Conservation (phyloP, 2,113 vertebrate genomes). For the Neogale vison region DNA sequence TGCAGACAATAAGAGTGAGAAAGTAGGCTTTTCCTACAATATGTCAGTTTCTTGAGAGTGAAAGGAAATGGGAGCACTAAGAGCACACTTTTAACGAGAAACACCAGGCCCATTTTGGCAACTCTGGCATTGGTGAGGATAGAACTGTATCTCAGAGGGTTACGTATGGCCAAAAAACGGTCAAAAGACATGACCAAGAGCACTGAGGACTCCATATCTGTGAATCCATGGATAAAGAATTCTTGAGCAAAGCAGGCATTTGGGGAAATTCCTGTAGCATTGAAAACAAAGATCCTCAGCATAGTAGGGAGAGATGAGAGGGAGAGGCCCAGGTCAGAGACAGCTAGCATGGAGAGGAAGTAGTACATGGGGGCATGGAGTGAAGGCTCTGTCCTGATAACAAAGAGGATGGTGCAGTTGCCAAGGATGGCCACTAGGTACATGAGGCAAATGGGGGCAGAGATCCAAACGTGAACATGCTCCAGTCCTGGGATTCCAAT, state of each 20-base stretch:
- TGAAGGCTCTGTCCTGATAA: constrained; percentile 38
- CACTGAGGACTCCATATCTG: constrained; percentile 15
- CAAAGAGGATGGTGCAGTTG: constrained; percentile 45
- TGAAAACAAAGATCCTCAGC: constrained; percentile 45
- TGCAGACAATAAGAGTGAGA: constrained; percentile 45
- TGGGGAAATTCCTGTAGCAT: neutral
- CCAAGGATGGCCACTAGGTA: constrained; percentile 39
- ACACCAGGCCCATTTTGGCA: constrained; percentile 2
- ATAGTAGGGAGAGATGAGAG: constrained; percentile 4
- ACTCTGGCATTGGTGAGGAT: constrained; percentile 60
- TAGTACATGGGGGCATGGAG: constrained; percentile 29
- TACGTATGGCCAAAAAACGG: constrained; percentile 3
- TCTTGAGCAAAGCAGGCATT: constrained; percentile 21
- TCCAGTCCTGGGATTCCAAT: constrained; percentile 51
- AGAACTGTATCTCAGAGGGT: constrained; percentile 56
- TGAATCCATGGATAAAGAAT: constrained; percentile 36
- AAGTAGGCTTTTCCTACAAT: constrained; percentile 47
- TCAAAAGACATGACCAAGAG: constrained; percentile 61
- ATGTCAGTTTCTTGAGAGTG: constrained; percentile 34
- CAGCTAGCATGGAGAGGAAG: constrained; percentile 47
- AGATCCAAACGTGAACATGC: neutral
- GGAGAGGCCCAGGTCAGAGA: constrained; percentile 49
- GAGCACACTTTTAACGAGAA: constrained; percentile 41
- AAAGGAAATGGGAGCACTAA: constrained; percentile 48
- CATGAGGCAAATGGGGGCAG: constrained; percentile 35